Evolutionary conservation across 1,140 invertebrate species (phyloP), one percentile per base, ranked within the genome.

Genomic region (Drosophila prosaltans): DNA sequence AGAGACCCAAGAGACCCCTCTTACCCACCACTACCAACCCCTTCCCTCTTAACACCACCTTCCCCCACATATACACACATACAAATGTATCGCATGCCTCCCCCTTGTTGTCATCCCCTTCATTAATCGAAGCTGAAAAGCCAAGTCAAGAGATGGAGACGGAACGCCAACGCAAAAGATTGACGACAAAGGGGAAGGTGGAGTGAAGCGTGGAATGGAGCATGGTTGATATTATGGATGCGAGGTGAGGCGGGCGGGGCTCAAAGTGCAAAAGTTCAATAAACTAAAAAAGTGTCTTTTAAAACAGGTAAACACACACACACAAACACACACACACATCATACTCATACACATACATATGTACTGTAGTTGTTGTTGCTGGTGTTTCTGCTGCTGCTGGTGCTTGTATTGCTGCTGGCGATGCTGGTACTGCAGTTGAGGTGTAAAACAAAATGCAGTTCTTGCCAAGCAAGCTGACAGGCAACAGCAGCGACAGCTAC

Each of bases 211-310:
- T 39, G 43, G 60, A 59, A 48, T 51, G 45, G 21, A 51, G 24
- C 7, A 3, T 6, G 8, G 21, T 51, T 59, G 65, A 24, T 51
- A 8, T 16, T 9, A 26, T 24, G 45, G 69, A 30, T 43, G 61
- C 61, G 74, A 51, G 62, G 65, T 48, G 57, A 69, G 75, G n/a
- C 2, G 60, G 16, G 26, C 11, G 43, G 43, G 40, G 74, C 81
- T 85, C 71, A 75, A 85, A 85, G 81, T 85, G 82, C 82, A 86
- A 85, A 85, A 85, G 82, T 85, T 85, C 82, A 85, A 85, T 85
- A 85, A 85, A 85, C 82, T 85, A 85, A 86, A 78, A 77, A 78
- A 85, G 82, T 85, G 82, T 86, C 82, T 86, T 85, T 85, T 86
- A 79, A 81, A 85, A 85, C 82, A 78, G 82, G 81, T 86, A 85